Conservation (phyloP, 2,888 invertebrate species). For the Troglohyphantes excavatus region DNA sequence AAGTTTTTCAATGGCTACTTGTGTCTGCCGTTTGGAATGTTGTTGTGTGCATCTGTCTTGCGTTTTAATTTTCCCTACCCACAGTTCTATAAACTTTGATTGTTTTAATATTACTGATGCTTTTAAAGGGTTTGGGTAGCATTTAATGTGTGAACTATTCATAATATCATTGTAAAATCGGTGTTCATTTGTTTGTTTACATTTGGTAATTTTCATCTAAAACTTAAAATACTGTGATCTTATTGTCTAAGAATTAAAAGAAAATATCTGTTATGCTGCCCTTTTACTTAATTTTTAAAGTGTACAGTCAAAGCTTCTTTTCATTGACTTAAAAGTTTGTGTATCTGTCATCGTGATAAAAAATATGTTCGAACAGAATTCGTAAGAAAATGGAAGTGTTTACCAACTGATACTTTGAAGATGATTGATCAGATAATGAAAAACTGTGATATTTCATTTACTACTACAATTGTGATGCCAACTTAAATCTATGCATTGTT, state of each 20-base stretch:
- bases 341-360: background rate
- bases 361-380: background rate
- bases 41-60: slow-evolving; percentile 51
- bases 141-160: slow-evolving; percentile 6
- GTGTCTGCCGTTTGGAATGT: slow-evolving; percentile 62
- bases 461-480: background rate
- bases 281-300: background rate
- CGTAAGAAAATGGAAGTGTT: background rate
- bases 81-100: background rate
- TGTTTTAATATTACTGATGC: background rate
- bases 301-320: background rate
- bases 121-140: slow-evolving; percentile 61
- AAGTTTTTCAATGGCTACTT: slow-evolving; percentile 76
- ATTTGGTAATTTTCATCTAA: slow-evolving; percentile 38
- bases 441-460: background rate
- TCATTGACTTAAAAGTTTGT: background rate
- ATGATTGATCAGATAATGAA: background rate
- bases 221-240: slow-evolving; percentile 8
- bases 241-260: background rate
- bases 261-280: background rate
- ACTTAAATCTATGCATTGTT: slow-evolving; percentile 56
- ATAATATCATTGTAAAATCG: background rate
- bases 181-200: slow-evolving; percentile 65
- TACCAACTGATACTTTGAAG: background rate
- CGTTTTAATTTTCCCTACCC: slow-evolving; percentile 19